Conservation (phyloP, 2,113 vertebrate species). For the Microcebus jonahi region DNA sequence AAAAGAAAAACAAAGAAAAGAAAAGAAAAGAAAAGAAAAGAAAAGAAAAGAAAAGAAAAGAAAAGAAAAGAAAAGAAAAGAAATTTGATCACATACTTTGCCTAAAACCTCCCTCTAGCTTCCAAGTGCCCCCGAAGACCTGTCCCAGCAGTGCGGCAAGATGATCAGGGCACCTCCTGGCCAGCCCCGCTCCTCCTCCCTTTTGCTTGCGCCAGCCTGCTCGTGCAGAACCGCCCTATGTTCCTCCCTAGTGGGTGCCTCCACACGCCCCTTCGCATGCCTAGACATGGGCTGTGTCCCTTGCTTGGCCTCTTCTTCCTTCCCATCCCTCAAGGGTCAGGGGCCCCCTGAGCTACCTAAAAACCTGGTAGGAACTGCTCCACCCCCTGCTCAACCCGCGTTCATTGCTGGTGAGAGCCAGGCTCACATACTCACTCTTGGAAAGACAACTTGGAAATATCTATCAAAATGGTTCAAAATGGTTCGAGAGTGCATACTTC, state of each 20-base stretch:
- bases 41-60: background rate
- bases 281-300: background rate
- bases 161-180: background rate
- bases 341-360: background rate
- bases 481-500: background rate
- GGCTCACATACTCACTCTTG: too few relatives aligned
- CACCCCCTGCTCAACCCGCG: too few relatives aligned
- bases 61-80: background rate
- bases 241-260: background rate
- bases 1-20: too few relatives aligned
- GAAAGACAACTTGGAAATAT: background rate
- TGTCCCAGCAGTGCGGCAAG: rapidly evolving
- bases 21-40: background rate
- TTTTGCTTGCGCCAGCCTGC: background rate
- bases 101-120: background rate
- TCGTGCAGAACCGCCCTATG: background rate
- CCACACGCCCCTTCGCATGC: too few relatives aligned
- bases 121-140: background rate
- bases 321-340: background rate
- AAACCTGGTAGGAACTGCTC: background rate
- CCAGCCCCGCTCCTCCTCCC: background rate
- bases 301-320: background rate
- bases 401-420: background rate
- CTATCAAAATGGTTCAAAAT: background rate
- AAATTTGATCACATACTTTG: background rate